These are phyloP conservation scores for Salvelinus alpinus DNA, from an alignment of 2,113 vertebrate species.

Conservation along the genomic window DNA sequence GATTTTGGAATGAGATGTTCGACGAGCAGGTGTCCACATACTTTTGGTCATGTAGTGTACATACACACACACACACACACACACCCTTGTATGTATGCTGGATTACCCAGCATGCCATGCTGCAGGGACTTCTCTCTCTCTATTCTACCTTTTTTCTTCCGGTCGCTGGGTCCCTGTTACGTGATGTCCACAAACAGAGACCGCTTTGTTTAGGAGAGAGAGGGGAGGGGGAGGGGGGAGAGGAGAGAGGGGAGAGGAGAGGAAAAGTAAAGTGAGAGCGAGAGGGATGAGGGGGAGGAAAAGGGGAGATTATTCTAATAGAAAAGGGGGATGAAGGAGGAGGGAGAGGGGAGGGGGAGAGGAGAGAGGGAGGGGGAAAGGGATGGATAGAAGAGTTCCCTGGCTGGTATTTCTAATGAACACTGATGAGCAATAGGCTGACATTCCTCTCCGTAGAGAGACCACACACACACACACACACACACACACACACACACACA, in stretches of 20 bases:
- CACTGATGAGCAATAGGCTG: slow-evolving; percentile 33
- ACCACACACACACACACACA: too few relatives aligned
- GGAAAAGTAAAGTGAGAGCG: too few relatives aligned
- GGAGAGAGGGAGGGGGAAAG: too few relatives aligned
- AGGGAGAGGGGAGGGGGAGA: too few relatives aligned
- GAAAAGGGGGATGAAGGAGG: slow-evolving; percentile 21
- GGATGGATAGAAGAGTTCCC: neutral
- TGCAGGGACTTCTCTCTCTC: slow-evolving; percentile 4
- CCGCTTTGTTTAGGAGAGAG: slow-evolving; percentile 65
- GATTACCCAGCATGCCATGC: slow-evolving; percentile 11
- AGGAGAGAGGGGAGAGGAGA: too few relatives aligned
- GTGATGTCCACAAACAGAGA: slow-evolving; percentile 71
- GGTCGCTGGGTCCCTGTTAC: slow-evolving; percentile 61
- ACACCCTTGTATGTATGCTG: neutral
- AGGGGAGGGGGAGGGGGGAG: slow-evolving; percentile 20
- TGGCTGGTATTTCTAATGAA: slow-evolving; percentile 32
- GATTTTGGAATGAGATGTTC: too few relatives aligned
- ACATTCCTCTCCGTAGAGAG: slow-evolving; percentile 10
- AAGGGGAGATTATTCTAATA: neutral
- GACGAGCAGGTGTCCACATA: too few relatives aligned
- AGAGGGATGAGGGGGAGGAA: too few relatives aligned
- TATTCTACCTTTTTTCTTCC: slow-evolving; percentile 60
- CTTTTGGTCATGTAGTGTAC: too few relatives aligned
- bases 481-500: too few relatives aligned
- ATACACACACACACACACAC: too few relatives aligned